Percentiles rank a stretch among this genome's conserved stretches.
Evolutionary conservation across 2,113 vertebrate species (phyloP).

Genomic region (Perognathus longimembris): DNA sequence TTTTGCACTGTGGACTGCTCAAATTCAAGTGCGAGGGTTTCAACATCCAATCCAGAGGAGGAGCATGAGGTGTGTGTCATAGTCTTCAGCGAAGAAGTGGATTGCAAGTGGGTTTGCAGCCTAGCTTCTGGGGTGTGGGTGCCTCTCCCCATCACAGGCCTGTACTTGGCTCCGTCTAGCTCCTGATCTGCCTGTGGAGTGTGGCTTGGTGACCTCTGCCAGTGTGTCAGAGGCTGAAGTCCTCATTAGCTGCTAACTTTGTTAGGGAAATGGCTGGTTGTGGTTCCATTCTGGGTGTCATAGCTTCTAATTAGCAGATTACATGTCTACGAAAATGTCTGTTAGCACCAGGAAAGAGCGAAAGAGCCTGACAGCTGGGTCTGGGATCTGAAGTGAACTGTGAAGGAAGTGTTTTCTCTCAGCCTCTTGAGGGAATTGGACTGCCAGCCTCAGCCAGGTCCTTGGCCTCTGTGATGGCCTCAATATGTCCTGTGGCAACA

Average conservation of each 20-base stretch:
- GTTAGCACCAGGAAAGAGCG: constrained; percentile 54
- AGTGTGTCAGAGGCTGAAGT: constrained; percentile 65
- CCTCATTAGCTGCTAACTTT: constrained; percentile 73
- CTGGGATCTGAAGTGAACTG: constrained; percentile 30
- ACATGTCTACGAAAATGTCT: constrained; percentile 65
- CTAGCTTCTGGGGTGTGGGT: not conserved
- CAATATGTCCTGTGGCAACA: not conserved
- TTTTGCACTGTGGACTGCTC: not conserved
- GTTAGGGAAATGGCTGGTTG: constrained; percentile 72
- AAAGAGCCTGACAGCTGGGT: constrained; percentile 70
- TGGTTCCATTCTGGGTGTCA: constrained; percentile 48
- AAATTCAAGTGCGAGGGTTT: not conserved
- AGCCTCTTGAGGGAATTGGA: constrained; percentile 24
- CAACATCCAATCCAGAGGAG: not conserved
- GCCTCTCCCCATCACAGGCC: not conserved
- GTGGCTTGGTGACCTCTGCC: constrained; percentile 63
- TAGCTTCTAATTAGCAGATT: constrained; percentile 78
- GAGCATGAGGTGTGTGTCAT: not conserved
- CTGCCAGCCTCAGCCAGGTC: constrained; percentile 17
- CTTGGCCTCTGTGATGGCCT: constrained; percentile 5
- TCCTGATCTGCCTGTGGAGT: not conserved
- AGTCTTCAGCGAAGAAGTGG: not conserved
- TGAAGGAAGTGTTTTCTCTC: not conserved
- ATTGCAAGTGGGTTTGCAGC: not conserved
- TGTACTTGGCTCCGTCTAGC: not conserved